Evolutionary conservation across 1,140 invertebrate species (phyloP), one percentile per base, ranked within the genome.

Genomic region (Myzus persicae): DNA sequence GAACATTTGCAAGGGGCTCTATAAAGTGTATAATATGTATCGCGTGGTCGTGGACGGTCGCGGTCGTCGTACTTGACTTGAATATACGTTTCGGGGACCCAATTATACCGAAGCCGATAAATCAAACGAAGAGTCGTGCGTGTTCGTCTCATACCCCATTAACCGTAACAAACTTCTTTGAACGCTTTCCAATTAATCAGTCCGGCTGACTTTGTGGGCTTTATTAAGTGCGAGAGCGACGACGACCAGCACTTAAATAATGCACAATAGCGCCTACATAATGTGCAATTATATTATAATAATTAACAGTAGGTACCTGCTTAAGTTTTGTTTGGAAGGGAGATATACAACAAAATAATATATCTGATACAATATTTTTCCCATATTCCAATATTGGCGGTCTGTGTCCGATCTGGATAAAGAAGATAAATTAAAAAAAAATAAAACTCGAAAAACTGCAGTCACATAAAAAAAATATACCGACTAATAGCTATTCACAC

Each of bases 141-240:
- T 42, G 40, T 40, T 85, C 40, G 38, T 85, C 82, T 85, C 40
- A 42, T 42, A 42, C 24, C 40, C 40, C 82, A 42, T 85, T 85
- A 42, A 42, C 40, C 40, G 82, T 85, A 85, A 85, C 82, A 85
- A 85, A 85, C 82, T 85, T 85, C 82, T 85, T 85, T 85, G 40
- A 85, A 85, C 82, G 40, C 82, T 40, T 85, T 85, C 82, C 40
- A 85, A 85, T 85, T 85, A 85, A 85, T 85, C 82, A 85, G 38
- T 85, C 82, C 8, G 40, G 20, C 81, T 38, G 81, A 82, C n/a
- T 40, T 82, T 42, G 82, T 31, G 82, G 40, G 24, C 82, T 85
- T 40, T 82, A 40, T 82, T 38, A 82, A 40, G n/a, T 40, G 81
- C 38, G 20, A 20, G 36, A 82, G 38, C 81, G 22, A 40, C 81